Conservation (phyloP, 2,888 invertebrate species). For the Watsonalla binaria region DNA sequence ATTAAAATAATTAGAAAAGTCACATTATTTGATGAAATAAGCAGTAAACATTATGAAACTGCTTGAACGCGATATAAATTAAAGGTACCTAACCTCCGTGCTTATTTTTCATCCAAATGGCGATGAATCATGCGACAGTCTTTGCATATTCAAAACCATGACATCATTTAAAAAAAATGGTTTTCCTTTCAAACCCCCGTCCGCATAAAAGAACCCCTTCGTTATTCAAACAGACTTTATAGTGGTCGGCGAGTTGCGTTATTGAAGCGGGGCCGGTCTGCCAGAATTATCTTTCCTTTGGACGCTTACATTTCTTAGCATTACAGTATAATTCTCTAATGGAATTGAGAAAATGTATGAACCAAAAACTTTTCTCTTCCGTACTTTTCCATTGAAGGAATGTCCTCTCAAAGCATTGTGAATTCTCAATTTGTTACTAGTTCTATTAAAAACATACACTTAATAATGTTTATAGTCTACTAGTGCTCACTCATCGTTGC, state of each 20-base stretch:
- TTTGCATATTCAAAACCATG: conserved; percentile 61
- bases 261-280: conserved; percentile 37
- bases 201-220: conserved; percentile 64
- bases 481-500: too few species aligned
- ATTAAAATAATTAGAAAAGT: too few species aligned
- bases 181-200: conserved; percentile 59
- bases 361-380: too few species aligned
- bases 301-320: conserved; percentile 13
- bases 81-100: conserved; percentile 45
- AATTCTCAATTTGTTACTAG: too few species aligned
- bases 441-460: too few species aligned
- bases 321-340: not conserved
- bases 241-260: conserved; percentile 42
- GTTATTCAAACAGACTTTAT: conserved; percentile 66
- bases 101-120: conserved; percentile 64
- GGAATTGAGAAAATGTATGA: not conserved
- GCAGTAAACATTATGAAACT: too few species aligned
- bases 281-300: conserved; percentile 34
- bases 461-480: too few species aligned
- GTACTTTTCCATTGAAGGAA: too few species aligned
- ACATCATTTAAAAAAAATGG: conserved; percentile 66
- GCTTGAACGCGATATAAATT: too few species aligned
- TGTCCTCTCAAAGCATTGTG: too few species aligned
- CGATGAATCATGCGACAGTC: conserved; percentile 66
- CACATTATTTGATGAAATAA: too few species aligned